phyloP scores from a whole-genome alignment of 2,113 vertebrate genomes.

The Microcebus ravelobensis region DNA sequence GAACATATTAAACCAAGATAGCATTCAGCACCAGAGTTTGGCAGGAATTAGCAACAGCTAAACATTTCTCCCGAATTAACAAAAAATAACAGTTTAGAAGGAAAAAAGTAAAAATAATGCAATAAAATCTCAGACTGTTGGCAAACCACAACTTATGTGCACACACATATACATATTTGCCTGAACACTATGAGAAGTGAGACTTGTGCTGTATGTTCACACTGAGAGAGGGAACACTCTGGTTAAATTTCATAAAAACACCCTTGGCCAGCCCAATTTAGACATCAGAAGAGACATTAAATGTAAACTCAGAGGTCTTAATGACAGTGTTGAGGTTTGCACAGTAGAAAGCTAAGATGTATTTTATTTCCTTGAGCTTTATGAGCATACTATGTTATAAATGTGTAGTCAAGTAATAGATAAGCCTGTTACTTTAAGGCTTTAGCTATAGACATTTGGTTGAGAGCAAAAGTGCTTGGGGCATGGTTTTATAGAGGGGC shows the following conservation, averaged over 20 bases:
- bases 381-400: constrained; percentile 46
- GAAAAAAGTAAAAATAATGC: not conserved
- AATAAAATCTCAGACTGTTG: not conserved
- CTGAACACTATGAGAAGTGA: not conserved
- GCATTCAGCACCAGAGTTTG: not conserved
- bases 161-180: not conserved
- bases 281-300: not conserved
- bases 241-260: not conserved
- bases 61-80: not conserved
- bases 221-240: not conserved
- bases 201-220: not conserved
- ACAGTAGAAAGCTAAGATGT: not conserved
- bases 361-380: constrained; percentile 55
- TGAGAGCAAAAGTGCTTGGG: constrained; percentile 13
- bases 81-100: not conserved
- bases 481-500: constrained; percentile 1
- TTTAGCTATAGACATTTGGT: constrained; percentile 4
- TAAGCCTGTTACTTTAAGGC: not conserved
- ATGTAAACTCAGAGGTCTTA: not conserved
- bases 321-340: not conserved
- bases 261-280: not conserved
- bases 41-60: not conserved
- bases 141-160: not conserved
- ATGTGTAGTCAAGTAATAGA: constrained; percentile 9
- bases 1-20: not conserved